Base-by-base conservation (phyloP, 1,140 invertebrate genomes). In the Caenorhabditis tropicalis region DNA sequence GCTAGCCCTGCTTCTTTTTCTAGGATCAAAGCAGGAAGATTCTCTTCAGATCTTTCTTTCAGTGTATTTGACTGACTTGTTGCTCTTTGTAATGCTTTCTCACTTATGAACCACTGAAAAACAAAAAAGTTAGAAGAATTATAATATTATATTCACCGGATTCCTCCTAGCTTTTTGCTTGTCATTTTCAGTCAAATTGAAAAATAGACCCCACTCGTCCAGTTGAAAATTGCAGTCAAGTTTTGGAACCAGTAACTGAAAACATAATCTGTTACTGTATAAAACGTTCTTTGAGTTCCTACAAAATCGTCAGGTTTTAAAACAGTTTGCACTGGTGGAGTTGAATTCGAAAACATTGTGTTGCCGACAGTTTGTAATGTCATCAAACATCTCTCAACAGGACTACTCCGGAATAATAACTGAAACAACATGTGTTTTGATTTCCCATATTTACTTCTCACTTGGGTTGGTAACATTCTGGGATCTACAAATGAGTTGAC, bases 351-450 rank as follows among this genome's bases (percentile, higher is more conserved):
- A 46, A 74, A 74, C 65, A 74, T 74, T 24, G 21, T 27, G 9
- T 24, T 46, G 5, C 65, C 65, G 19, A 43, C 65, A 1, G 65
- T 74, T 24, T 43, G 33, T 36, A 43, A 0, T 43, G 65, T 74
- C 65, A 74, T 74, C 65, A 74, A 74, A 43, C 65, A 74, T 74
- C 65, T 12, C 65, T 74, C 65, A 9, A 74, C 65, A 7, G 65
- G 65, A 43, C 65, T 74, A 43, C 65, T 74, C n/a, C 65, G 65
- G 29, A 74, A 74, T n/a, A 43, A 74, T 43, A 74, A 43, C 65
- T 74, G 65, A 74, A 74, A 74, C 9, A 10, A 74, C 9, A 74
- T 74, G 1, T 19, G 2, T 24, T 24, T 36, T 36, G 10, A 19
- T 74, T 46, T 10, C 12, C 7, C 24, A 15, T 46, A 21, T 2